Base-by-base conservation (phyloP, 2,113 vertebrate species). In the Cavia porcellus region DNA sequence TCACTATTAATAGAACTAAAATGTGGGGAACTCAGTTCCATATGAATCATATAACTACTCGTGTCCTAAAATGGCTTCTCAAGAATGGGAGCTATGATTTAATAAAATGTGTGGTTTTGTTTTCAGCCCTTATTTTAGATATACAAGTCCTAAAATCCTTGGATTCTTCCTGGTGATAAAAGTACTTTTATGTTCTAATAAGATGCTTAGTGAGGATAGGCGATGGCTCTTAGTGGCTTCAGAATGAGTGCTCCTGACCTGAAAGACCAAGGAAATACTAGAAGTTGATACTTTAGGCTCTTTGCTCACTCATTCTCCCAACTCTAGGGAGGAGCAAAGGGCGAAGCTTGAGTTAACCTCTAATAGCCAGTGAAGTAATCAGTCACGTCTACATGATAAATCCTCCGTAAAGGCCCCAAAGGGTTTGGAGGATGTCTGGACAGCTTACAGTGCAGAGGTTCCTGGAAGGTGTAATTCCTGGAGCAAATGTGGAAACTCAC, bases 221-320 rank as follows among this genome's bases (percentile, higher is more conserved):
- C 10, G 50, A 52, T 52, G 9, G 19, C 4, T 11, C 2, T 20
- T 77, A 38, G 25, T 28, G 70, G 19, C 3, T 84, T 70, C 61
- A 20, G 5, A 10, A 13, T 38, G 9, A 9, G n/a, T 3, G 2
- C 2, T 75, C 22, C 17, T 50, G 6, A 32, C 3, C 59, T 13
- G 24, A 61, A 59, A 79, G 19, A 70, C 25, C 25, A 85, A 61
- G 6, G 6, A 7, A 32, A 5, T 28, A 35, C 45, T 42, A 89
- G 22, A 77, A 7, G 4, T 22, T 77, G 14, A 25, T 13, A 50
- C 10, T 89, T 77, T 84, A 1, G 50, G 3, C 3, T 30, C 64
- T 28, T 52, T 47, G 13, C 5, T 50, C 30, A 28, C 3, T 30
- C n/a, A 30, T 50, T 35, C 20, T 47, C 22, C 30, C 0, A 15